A percentile compares a stretch with the other conserved stretches of the same genome.
Evolutionary conservation across 2,113 vertebrate genomes (phyloP).

Genomic region (Bettongia penicillata): DNA sequence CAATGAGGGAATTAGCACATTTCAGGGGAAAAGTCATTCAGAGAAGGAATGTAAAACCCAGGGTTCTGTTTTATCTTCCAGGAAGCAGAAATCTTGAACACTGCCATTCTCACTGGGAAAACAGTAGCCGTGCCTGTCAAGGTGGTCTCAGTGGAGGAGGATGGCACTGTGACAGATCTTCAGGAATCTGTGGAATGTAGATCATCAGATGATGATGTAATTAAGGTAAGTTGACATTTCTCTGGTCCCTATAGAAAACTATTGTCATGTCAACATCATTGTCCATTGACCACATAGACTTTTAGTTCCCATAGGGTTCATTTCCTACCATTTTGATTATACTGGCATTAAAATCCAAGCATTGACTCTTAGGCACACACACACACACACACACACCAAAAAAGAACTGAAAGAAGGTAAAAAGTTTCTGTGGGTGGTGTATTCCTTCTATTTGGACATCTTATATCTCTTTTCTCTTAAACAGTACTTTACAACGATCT

Average conservation of each 20-base stretch:
- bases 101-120: conserved; percentile 91
- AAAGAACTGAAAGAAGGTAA: rapidly evolving
- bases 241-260: background rate
- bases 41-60: background rate
- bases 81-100: conserved; percentile 92
- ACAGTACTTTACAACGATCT: rapidly evolving
- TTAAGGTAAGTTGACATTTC: conserved; percentile 87
- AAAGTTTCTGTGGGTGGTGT: background rate
- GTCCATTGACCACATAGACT: rapidly evolving
- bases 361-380: background rate
- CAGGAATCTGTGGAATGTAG: conserved; percentile 89
- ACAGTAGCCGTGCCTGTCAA: conserved; percentile 91
- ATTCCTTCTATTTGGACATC: background rate
- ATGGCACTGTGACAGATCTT: conserved; percentile 87
- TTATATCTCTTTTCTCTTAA: background rate
- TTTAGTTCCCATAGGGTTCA: rapidly evolving
- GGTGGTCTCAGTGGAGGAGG: conserved; percentile 88
- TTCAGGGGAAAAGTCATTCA: background rate
- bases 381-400: background rate
- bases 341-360: background rate
- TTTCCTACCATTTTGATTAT: background rate
- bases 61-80: conserved; percentile 56
- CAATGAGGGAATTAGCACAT: rapidly evolving
- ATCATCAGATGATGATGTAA: conserved; percentile 89
- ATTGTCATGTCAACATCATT: rapidly evolving